Base-by-base conservation (phyloP, 2,888 invertebrate species). In the Minunthozetes semirufus region DNA sequence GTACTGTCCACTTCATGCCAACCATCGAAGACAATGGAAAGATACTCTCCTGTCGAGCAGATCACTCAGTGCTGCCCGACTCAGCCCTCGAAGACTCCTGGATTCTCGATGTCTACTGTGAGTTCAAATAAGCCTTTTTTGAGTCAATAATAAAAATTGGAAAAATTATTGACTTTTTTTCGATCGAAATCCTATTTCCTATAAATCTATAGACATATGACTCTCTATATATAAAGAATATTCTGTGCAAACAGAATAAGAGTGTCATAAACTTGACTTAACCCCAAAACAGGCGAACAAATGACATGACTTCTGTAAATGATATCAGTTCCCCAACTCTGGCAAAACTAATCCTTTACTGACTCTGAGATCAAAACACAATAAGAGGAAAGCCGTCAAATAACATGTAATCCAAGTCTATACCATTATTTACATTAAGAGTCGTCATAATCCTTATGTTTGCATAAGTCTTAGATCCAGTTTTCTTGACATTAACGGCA, bases 61-160 rank as follows among this genome's bases (percentile, higher is more conserved):
- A 78, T 56, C 78, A 79, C 63, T 76, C 79, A 0, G 76, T 77
- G 42, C 42, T 79, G 1, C 78, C 78, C 13, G 79, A 79, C 50
- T 76, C 75, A 22, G 76, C 77, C 0, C 48, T 79, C 17, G 79
- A 79, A 42, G 79, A 79, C 48, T 73, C 76, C 0, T 78, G 78
- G 78, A 74, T 77, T 9, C 74, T 79, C 3, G 75, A 78, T 63
- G 78, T 78, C n/a, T 77, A 77, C 25, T 79, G 79, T 79, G 74
- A 76, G 78, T 77, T 1, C 1, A 42, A 42, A 42, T 42, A 42
- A 42, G 4, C 13, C 68, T 48, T 2, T 38, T 8, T 72, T 6
- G n/a, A 56, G 8, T 25, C 11, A 22, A 9, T 25, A 25, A 13
- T 1, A 25, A 25, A 19, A 56, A 56, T 22, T 56, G 22, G 9